These are phyloP conservation scores for Dione juno DNA, from an alignment of 2,888 invertebrate species.

Conservation along the genomic window DNA sequence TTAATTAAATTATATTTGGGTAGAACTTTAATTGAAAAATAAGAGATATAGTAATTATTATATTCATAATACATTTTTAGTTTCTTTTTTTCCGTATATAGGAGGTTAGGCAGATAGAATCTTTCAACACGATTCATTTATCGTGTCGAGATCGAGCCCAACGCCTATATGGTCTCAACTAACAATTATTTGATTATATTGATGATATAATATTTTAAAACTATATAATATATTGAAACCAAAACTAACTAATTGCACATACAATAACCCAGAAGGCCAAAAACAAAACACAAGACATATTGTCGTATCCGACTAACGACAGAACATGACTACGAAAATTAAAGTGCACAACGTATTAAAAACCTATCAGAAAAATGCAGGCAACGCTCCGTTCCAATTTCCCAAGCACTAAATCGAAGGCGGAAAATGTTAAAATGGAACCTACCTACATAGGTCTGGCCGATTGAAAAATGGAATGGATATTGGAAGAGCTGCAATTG, in stretches of 20 bases:
- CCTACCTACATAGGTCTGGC: conserved; percentile 36
- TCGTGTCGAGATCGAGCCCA: no score
- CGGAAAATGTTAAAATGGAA: conserved; percentile 47
- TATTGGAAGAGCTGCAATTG: conserved; percentile 31
- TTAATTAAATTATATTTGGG: conserved; percentile 3
- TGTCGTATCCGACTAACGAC: not conserved
- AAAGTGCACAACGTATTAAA: conserved; percentile 23
- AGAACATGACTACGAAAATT: conserved; percentile 7
- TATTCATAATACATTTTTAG: no score
- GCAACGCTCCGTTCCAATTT: conserved; percentile 42
- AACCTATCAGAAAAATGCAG: conserved; percentile 23
- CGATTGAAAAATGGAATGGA: conserved; percentile 38
- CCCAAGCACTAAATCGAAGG: conserved; percentile 39
- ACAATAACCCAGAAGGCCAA: not conserved
- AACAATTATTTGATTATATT: no score
- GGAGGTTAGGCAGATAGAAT: no score
- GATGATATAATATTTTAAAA: no score
- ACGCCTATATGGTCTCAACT: no score
- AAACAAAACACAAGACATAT: not conserved
- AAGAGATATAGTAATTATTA: no score
- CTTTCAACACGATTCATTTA: no score
- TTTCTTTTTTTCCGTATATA: no score
- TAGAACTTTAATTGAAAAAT: not conserved
- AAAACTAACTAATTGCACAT: no score
- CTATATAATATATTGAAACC: no score